Conservation (phyloP, 2,797 vertebrate species). For the Caiman crocodilus region DNA sequence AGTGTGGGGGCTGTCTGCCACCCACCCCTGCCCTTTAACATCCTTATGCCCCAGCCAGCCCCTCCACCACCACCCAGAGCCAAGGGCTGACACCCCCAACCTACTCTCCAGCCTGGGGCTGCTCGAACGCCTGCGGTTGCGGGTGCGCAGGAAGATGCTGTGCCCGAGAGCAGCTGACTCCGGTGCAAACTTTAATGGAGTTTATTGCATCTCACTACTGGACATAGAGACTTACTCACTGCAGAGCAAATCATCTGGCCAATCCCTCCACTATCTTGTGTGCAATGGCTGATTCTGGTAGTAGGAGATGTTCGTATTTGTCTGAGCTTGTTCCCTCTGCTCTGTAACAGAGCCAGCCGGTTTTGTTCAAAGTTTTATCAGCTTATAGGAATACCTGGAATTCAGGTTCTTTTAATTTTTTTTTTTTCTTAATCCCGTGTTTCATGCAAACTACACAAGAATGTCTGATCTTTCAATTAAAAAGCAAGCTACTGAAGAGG, state of each 20-base stretch:
- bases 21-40: too few species aligned
- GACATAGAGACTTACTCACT: too few species aligned
- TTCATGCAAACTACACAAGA: constrained; percentile 38
- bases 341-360: fast-evolving
- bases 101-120: too few species aligned
- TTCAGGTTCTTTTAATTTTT: neutral
- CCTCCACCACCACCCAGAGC: too few species aligned
- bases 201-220: too few species aligned
- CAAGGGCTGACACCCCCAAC: too few species aligned
- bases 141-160: neutral
- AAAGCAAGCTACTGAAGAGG: constrained; percentile 63
- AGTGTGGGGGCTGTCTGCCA: too few species aligned
- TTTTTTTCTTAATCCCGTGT: neutral
- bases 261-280: too few species aligned
- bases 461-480: constrained; percentile 75
- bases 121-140: too few species aligned
- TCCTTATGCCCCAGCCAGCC: too few species aligned
- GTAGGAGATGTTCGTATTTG: neutral
- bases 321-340: fast-evolving
- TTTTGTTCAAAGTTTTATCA: neutral
- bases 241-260: too few species aligned
- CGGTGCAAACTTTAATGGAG: too few species aligned
- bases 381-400: neutral
- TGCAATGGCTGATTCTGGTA: fast-evolving
- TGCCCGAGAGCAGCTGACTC: neutral